Evolutionary conservation across 53 echinoderm and acorn worm genomes (phyloP).

Genomic region (Henricia sp.): DNA sequence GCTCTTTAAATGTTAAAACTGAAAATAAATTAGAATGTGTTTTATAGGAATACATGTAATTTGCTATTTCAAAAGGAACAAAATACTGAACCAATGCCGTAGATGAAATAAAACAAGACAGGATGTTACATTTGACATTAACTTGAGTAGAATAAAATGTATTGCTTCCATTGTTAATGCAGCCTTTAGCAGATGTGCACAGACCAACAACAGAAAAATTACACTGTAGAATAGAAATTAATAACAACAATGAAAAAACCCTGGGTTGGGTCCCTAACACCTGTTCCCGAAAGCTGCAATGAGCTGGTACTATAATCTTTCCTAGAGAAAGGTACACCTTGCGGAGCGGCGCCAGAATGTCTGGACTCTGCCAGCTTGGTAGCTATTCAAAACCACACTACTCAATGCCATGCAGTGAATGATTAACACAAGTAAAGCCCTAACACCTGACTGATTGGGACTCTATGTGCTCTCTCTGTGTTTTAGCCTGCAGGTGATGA

Average conservation of each 20-base stretch:
- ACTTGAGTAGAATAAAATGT: too few species aligned
- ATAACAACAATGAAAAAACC: conserved; percentile 4
- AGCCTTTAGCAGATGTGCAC: conserved; percentile 46
- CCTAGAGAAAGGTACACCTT: conserved; percentile 80
- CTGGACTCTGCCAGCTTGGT: conserved; percentile 68
- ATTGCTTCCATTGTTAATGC: conserved; percentile 11
- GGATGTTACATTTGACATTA: too few species aligned
- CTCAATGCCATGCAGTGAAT: conserved; percentile 80
- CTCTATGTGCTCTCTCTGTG: conserved; percentile 2
- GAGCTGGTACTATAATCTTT: conserved; percentile 32
- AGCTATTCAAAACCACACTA: conserved; percentile 43
- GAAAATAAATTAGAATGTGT: too few species aligned
- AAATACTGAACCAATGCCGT: too few species aligned
- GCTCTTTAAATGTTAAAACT: too few species aligned
- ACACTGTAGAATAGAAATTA: not conserved
- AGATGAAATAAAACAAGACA: too few species aligned
- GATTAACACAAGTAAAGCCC: conserved; percentile 82
- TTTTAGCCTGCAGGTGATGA: conserved; percentile 26
- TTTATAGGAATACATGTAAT: too few species aligned
- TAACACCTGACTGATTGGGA: conserved; percentile 74
- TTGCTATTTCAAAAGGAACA: too few species aligned
- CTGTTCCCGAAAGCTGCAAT: conserved; percentile 46
- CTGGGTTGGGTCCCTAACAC: conserved; percentile 31
- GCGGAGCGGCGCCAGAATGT: conserved; percentile 73
- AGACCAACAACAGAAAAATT: conserved; percentile 3